Evolutionary conservation across 2,797 vertebrate species (phyloP).

Genomic region (Phataginus tricuspis): DNA sequence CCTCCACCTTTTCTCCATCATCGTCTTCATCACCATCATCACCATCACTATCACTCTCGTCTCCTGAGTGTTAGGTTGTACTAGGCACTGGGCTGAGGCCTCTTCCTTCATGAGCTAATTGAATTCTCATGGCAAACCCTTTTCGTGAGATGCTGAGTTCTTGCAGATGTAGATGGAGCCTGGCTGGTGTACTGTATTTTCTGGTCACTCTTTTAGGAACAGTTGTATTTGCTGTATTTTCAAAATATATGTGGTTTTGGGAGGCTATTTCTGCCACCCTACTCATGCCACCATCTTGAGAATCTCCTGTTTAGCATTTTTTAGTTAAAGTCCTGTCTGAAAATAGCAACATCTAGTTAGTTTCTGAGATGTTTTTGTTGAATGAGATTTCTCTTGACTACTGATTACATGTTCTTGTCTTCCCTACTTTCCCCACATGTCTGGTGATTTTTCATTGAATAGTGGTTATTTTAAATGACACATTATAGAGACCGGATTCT

Average conservation of each 20-base stretch:
- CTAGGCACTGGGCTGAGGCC: background rate
- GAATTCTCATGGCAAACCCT: background rate
- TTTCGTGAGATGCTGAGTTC: too few relatives aligned
- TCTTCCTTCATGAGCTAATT: background rate
- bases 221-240: too few relatives aligned
- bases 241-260: too few relatives aligned
- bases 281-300: too few relatives aligned
- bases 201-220: too few relatives aligned
- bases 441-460: background rate
- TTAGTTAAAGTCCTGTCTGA: background rate
- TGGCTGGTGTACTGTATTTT: too few relatives aligned
- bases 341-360: background rate
- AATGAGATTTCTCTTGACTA: background rate
- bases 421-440: fast-evolving
- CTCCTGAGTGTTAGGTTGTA: background rate
- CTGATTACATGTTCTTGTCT: background rate
- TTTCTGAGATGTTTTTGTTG: background rate
- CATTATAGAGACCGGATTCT: background rate
- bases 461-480: background rate
- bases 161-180: too few relatives aligned
- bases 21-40: too few relatives aligned
- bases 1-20: background rate
- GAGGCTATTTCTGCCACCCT: too few relatives aligned
- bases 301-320: too few relatives aligned
- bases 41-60: background rate